Evolutionary conservation across 2,888 invertebrate species (phyloP).

Genomic region (Augiades crinisus): DNA sequence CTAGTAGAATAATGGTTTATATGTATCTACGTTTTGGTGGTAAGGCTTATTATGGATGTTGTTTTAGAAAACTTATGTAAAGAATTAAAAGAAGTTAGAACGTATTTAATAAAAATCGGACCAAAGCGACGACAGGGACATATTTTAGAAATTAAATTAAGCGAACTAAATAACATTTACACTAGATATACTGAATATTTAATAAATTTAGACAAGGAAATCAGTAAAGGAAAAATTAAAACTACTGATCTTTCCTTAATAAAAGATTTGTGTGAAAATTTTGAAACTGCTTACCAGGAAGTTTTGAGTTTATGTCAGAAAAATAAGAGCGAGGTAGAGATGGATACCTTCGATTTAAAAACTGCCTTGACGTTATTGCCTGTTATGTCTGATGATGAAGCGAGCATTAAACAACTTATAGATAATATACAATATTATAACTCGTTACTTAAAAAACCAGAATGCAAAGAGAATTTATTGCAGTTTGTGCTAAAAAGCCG

Average conservation of each 20-base stretch:
- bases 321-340: background rate
- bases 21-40: background rate
- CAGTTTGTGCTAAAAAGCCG: slow-evolving; percentile 25
- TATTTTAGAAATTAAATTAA: background rate
- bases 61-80: background rate
- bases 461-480: slow-evolving; percentile 10
- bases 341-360: slow-evolving; percentile 13
- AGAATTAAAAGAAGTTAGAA: background rate
- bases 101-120: background rate
- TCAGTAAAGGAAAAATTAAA: background rate
- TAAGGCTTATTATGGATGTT: background rate
- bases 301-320: background rate
- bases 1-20: no score
- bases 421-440: slow-evolving; percentile 22
- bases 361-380: slow-evolving; percentile 23
- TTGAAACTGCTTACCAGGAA: background rate
- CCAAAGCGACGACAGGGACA: background rate
- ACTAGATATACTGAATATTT: background rate
- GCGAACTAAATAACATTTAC: background rate
- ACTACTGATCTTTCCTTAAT: background rate
- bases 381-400: slow-evolving; percentile 13
- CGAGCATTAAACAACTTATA: slow-evolving; percentile 16
- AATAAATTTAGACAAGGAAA: background rate
- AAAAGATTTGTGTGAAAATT: background rate
- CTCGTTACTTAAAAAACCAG: background rate